Evolutionary conservation across 2,797 vertebrate genomes (phyloP).

Genomic region (Pelobates cultripes): DNA sequence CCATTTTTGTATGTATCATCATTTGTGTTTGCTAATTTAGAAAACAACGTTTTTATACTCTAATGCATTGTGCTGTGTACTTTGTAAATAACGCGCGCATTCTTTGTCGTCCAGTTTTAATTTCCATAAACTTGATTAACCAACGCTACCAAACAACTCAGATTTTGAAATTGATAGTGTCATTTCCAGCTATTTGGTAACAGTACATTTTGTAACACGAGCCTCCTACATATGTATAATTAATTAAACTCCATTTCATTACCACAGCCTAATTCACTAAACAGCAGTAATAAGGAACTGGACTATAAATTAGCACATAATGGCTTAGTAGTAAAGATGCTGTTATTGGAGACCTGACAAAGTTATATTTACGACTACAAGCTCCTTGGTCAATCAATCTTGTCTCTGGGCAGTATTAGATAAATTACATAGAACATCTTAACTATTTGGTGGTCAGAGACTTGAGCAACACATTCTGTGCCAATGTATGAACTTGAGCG

Average conservation of each 20-base stretch:
- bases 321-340: slow-evolving; percentile 10
- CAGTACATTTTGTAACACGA: background rate
- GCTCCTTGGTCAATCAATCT: slow-evolving; percentile 31
- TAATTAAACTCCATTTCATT: slow-evolving; percentile 8
- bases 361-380: slow-evolving; percentile 35
- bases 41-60: too few relatives aligned
- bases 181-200: background rate
- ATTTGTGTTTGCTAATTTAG: too few relatives aligned
- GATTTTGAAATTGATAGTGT: background rate
- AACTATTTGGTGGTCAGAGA: background rate
- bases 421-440: slow-evolving; percentile 25
- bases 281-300: slow-evolving; percentile 15
- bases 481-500: background rate
- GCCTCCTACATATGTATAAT: slow-evolving; percentile 14
- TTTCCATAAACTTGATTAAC: too few relatives aligned
- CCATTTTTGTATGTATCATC: too few relatives aligned
- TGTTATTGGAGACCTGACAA: slow-evolving; percentile 33
- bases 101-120: too few relatives aligned
- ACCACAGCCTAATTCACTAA: slow-evolving; percentile 4
- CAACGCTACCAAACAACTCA: too few relatives aligned
- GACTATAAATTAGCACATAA: slow-evolving; percentile 29
- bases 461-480: background rate
- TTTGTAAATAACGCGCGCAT: too few relatives aligned
- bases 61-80: too few relatives aligned
- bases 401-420: slow-evolving; percentile 16